Percentiles rank a stretch among this genome's conserved stretches.
Evolutionary conservation across 2,113 vertebrate genomes (phyloP).

Genomic region (Ginglymostoma cirratum): DNA sequence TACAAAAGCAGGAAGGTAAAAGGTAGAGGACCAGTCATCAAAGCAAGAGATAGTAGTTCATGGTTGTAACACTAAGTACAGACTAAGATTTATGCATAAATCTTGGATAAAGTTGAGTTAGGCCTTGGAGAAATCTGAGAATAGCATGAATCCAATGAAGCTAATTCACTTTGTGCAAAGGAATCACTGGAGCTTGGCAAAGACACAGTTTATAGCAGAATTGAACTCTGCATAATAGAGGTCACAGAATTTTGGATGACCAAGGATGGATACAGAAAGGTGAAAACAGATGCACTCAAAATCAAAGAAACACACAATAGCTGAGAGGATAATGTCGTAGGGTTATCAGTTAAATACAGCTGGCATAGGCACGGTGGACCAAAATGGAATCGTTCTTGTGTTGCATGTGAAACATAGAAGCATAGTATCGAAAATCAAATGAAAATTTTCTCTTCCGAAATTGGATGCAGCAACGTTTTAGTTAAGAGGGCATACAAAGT

Average conservation of each 20-base stretch:
- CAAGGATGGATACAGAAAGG: background rate
- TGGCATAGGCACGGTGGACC: background rate
- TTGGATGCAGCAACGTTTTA: background rate
- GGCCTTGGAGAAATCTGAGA: background rate
- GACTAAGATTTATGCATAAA: background rate
- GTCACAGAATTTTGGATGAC: background rate
- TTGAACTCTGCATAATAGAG: too few relatives aligned
- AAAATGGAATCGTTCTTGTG: background rate
- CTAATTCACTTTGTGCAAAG: background rate
- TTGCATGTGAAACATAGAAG: background rate
- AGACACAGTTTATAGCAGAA: background rate
- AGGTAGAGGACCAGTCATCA: background rate
- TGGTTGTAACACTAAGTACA: background rate
- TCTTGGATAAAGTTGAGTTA: background rate
- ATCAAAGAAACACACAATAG: background rate
- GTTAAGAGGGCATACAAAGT: background rate
- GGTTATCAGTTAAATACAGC: background rate
- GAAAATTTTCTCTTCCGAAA: background rate
- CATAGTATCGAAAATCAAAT: background rate
- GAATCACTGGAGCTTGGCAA: background rate
- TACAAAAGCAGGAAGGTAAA: background rate
- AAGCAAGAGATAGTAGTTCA: background rate
- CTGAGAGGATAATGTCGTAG: background rate
- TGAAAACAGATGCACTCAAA: background rate
- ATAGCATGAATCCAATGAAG: background rate